Evolutionary conservation across 1,140 invertebrate species (phyloP), one percentile per base, ranked within the genome.

Genomic region (Ctenoplectra terminalis): DNA sequence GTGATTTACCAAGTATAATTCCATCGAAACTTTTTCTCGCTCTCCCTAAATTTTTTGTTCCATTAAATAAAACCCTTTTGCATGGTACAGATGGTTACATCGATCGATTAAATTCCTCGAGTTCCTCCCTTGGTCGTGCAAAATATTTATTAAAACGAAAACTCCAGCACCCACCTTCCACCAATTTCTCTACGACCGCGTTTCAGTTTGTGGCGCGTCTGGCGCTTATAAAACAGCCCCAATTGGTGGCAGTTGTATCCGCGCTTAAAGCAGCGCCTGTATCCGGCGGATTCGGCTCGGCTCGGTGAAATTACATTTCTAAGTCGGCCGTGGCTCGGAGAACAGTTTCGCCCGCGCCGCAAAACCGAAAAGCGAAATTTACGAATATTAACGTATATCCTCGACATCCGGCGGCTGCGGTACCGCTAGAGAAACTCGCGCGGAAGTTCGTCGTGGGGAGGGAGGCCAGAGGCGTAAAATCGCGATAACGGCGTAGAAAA

Each of bases 351-450:
- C 7, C 4, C 20, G 11, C 9, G 17, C 31, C 8, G 61, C 61
- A 40, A 76, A 76, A 76, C 73, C 73, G 34, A 75, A 75, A 50
- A 23, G 46, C 50, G 46, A 61, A 84, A 85, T 85, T 85, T 79
- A 85, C 72, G 83, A 64, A 82, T 83, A 83, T 83, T 76, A 83
- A 70, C 64, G 52, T 52, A 63, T 63, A 64, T 76, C 7, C 13
- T 17, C 15, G 46, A 26, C 71, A 17, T 48, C 78, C 54, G 23
- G 2, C 37, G 43, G n/a, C 31, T 48, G 81, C 48, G 74, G 43
- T 79, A 60, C 50, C 64, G 48, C 73, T 70, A 71, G 29, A 52
- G 64, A 58, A 76, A 74, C 40, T 67, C 64, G 9, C 50, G 48
- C 23, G n/a, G 11, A 80, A 77, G 64, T 75, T 81, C 31, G 31